Evolutionary conservation across 1,140 invertebrate genomes (phyloP).

Genomic region (Myzus persicae): DNA sequence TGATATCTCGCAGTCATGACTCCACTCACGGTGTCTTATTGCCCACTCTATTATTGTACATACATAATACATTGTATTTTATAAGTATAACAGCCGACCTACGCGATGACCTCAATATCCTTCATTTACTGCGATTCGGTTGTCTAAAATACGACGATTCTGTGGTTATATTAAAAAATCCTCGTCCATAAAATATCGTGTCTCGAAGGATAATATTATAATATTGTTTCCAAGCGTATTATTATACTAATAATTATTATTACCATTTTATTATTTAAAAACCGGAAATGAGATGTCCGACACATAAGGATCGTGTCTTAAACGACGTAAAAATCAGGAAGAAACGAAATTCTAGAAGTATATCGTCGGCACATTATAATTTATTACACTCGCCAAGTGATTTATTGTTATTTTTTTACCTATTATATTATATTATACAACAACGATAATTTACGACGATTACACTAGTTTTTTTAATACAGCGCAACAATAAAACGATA

Average conservation of each 20-base stretch:
- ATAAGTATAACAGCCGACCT: background rate
- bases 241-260: background rate
- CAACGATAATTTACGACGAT: no score
- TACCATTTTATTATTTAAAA: background rate
- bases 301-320: background rate
- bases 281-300: background rate
- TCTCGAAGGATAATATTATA: background rate
- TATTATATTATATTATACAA: no score
- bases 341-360: no score
- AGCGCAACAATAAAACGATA: no score
- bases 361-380: background rate
- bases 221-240: background rate
- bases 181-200: background rate
- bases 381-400: background rate
- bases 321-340: background rate
- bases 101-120: conserved; percentile 37
- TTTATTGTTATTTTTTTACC: no score
- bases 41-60: background rate
- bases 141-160: background rate
- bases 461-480: no score
- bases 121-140: background rate
- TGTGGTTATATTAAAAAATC: background rate
- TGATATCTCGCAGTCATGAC: background rate
- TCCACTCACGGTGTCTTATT: background rate
- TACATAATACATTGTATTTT: background rate